Evolutionary conservation across 2,888 invertebrate species (phyloP).

Genomic region (Eutolmus rufibarbis): DNA sequence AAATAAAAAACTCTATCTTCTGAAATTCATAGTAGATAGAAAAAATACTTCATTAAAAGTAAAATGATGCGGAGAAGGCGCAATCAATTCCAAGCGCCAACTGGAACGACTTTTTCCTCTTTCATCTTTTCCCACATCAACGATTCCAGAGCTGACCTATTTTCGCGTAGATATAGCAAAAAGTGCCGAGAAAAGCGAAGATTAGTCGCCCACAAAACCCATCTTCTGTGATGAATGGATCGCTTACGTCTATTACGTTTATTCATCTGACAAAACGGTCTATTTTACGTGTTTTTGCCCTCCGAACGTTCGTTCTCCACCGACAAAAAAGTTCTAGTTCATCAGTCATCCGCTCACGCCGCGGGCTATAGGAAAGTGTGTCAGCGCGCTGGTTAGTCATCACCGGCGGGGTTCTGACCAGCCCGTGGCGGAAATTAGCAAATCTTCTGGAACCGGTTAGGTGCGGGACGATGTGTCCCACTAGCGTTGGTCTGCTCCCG

Average conservation of each 20-base stretch:
- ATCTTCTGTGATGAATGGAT: constrained; percentile 37
- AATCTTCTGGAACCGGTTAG: constrained; percentile 4
- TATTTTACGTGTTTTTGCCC: constrained; percentile 16
- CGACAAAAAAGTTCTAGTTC: constrained; percentile 5
- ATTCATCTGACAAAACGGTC: constrained; percentile 23
- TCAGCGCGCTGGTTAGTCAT: background rate
- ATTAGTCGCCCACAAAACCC: constrained; percentile 17
- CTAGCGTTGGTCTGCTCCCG: background rate
- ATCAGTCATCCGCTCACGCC: background rate
- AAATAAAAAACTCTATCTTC: background rate
- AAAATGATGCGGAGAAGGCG: constrained; percentile 12
- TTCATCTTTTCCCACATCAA: constrained; percentile 1
- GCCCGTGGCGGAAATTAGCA: background rate
- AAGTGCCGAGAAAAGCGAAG: background rate
- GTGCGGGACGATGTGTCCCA: background rate
- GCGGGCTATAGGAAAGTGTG: constrained; percentile 29
- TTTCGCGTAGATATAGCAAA: background rate
- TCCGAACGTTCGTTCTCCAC: background rate
- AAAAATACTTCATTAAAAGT: constrained; percentile 21
- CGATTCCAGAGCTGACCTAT: constrained; percentile 15
- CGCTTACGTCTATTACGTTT: constrained; percentile 35
- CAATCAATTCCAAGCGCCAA: constrained; percentile 23
- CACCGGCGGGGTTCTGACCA: background rate
- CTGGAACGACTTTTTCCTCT: constrained; percentile 26
- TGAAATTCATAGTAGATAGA: background rate